Evolutionary conservation across 2,113 vertebrate genomes (phyloP).

Genomic region (Megaceryle maxima): DNA sequence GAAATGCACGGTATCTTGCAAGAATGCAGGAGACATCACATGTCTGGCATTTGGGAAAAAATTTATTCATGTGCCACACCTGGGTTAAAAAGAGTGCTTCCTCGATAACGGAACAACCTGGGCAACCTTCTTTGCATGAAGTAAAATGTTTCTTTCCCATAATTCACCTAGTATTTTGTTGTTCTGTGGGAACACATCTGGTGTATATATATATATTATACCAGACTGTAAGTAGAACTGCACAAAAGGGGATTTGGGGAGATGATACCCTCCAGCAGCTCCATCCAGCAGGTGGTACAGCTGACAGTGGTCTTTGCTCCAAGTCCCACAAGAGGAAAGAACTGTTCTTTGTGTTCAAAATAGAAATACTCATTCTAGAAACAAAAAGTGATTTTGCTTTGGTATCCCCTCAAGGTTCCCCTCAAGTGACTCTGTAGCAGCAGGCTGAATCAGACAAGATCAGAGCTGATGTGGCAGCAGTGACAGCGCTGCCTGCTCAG

Average conservation of each 20-base stretch:
- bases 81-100: neutral
- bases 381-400: constrained; percentile 2
- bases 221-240: neutral
- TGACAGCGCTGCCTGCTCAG: neutral
- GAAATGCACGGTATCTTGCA: neutral
- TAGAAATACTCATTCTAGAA: constrained; percentile 20
- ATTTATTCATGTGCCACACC: neutral
- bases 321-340: neutral
- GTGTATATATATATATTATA: neutral
- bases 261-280: neutral
- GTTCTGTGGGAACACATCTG: neutral
- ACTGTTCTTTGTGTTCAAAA: neutral
- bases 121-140: neutral
- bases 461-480: constrained; percentile 56
- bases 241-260: neutral
- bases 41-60: neutral
- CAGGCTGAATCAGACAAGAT: constrained; percentile 42
- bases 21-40: neutral
- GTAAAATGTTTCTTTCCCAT: neutral
- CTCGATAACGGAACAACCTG: neutral
- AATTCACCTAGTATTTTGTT: neutral
- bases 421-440: constrained; percentile 19
- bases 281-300: constrained; percentile 16
- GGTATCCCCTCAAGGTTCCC: constrained; percentile 2
- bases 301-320: neutral